Evolutionary conservation across 2,113 vertebrate genomes (phyloP).

Genomic region (Rhagologus leucostigma): DNA sequence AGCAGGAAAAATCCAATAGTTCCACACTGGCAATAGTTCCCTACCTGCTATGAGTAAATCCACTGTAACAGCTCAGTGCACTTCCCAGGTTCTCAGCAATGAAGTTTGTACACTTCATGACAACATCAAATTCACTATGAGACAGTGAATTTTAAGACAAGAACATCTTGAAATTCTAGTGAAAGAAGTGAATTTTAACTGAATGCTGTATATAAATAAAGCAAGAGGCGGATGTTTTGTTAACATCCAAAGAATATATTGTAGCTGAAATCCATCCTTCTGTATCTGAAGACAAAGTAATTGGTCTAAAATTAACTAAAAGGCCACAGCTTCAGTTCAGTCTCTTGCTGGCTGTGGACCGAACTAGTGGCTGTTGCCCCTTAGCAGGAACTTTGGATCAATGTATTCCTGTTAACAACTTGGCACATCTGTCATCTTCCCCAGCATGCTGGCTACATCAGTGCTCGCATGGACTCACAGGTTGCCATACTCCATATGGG

Average conservation of each 20-base stretch:
- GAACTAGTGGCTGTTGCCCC: not conserved
- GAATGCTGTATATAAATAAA: not conserved
- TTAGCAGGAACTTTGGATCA: not conserved
- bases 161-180: not conserved
- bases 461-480: not conserved
- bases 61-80: not conserved
- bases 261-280: not conserved
- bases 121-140: not conserved
- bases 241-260: not conserved
- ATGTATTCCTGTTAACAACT: not conserved
- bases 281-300: not conserved
- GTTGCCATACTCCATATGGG: not conserved
- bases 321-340: not conserved
- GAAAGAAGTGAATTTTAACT: not conserved
- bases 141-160: not conserved
- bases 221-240: not conserved
- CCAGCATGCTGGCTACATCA: not conserved
- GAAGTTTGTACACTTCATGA: not conserved
- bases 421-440: not conserved
- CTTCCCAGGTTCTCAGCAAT: not conserved
- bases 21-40: not conserved
- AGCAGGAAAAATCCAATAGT: not conserved
- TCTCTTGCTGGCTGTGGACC: not conserved
- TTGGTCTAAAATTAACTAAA: not conserved
- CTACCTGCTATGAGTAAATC: not conserved